Evolutionary conservation across 2,888 invertebrate genomes (phyloP).

Genomic region (Slavum lentiscoides): DNA sequence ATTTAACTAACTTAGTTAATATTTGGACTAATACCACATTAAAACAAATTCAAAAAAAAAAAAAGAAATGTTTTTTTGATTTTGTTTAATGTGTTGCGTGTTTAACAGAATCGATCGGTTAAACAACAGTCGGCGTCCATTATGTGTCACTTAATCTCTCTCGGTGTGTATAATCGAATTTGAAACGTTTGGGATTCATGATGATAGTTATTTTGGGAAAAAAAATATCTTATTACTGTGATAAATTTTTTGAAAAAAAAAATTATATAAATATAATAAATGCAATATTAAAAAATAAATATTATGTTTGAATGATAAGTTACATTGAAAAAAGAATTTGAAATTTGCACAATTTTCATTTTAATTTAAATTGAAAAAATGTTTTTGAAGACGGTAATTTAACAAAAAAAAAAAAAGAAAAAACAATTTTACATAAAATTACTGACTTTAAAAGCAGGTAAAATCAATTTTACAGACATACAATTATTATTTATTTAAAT

Average conservation of each 20-base stretch:
- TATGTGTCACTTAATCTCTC: slow-evolving; percentile 15
- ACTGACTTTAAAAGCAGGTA: not conserved
- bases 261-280: slow-evolving; percentile 23
- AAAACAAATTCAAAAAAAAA: not conserved
- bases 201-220: slow-evolving; percentile 29
- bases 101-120: slow-evolving; percentile 8
- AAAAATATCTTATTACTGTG: not conserved
- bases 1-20: not conserved
- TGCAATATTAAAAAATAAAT: slow-evolving; percentile 2
- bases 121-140: slow-evolving; percentile 10
- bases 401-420: too few species aligned
- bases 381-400: not conserved
- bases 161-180: not conserved
- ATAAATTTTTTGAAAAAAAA: not conserved
- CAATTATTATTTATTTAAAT: not conserved
- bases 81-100: not conserved
- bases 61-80: not conserved
- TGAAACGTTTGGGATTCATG: slow-evolving; percentile 10
- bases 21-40: slow-evolving; percentile 29
- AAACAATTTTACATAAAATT: not conserved
- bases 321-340: not conserved
- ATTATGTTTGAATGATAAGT: not conserved
- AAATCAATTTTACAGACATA: not conserved
- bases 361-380: not conserved
- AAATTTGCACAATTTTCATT: not conserved